Base-by-base conservation (phyloP, 2,113 vertebrate species). In the Galeopterus variegatus region DNA sequence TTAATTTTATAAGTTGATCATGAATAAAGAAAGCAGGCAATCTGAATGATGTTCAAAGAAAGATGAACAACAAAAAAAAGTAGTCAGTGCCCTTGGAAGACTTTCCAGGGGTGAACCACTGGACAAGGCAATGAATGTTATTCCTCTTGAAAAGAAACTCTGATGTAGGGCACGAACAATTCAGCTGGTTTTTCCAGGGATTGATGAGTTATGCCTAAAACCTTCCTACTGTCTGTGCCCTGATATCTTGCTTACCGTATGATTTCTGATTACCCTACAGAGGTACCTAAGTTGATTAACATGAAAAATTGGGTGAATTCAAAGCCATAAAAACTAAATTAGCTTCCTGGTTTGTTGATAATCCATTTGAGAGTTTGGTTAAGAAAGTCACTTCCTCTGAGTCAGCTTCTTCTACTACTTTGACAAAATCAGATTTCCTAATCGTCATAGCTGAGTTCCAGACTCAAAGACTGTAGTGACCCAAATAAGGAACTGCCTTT, bases 361-460 rank as follows among this genome's bases (percentile, higher is more conserved):
- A 90, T 33, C 31, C 64, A 45, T 41, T 90, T 76, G 72, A 45
- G 79, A 95, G 45, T 77, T 96, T 26, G 17, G 28, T 88, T 73
- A 83, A 67, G 85, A 76, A 11, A 94, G 65, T 72, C n/a, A 85
- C 58, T 86, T 85, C 69, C 69, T 89, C 88, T 96, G 81, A 94
- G 62, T 95, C 85, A 94, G 79, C 45, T 26, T 84, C 45, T 26
- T 84, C 72, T 50, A 81, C 28, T 9, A 65, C 79, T 14, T 58
- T 31, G 62, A 56, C 76, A 54, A 33, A 31, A 26, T 88, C 75
- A 24, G 50, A 64, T 90, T 86, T 81, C 75, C 86, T 79, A 45
- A 64, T 48, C 23, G 89, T 67, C 18, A 75, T 56, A 62, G 64
- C n/a, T n/a, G 18, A 76, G 75, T 23, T 52, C 62, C 58, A 88